phyloP scores from a whole-genome alignment of 1,140 invertebrate species.

The Homarus americanus region DNA sequence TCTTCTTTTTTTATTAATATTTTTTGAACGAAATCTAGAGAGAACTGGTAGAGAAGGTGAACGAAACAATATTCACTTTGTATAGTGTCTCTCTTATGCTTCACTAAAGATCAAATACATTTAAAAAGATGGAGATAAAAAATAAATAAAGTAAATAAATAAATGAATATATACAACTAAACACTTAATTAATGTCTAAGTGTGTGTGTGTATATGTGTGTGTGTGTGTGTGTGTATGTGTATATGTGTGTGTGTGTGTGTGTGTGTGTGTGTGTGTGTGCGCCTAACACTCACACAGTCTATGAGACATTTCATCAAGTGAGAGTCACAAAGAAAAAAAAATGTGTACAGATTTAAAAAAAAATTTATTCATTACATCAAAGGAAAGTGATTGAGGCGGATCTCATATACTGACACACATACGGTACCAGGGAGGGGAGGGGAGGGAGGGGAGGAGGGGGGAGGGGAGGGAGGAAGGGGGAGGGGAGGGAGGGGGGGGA shows the following conservation, averaged over 20 bases:
- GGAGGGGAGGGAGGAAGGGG: neutral
- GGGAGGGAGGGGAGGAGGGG: neutral
- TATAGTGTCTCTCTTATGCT: no score
- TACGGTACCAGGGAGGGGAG: no score
- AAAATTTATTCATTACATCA: neutral
- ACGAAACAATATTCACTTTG: no score
- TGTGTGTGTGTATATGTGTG: neutral
- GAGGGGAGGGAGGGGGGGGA: no score
- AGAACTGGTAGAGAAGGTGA: no score
- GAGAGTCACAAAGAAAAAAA: neutral
- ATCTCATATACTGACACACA: no score
- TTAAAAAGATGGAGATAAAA: neutral
- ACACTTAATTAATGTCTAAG: neutral
- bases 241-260: neutral
- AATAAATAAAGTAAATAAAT: no score
- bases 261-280: neutral
- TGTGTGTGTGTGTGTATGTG: neutral
- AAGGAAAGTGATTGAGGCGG: neutral
- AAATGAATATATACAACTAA: neutral
- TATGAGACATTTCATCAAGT: no score
- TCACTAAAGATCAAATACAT: no score
- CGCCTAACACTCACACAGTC: neutral
- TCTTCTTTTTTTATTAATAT: no score
- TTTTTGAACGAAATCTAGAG: no score
- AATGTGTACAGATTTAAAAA: neutral